These are phyloP conservation scores for Magallana nippona DNA, from an alignment of 2,888 invertebrate species.

Conservation along the genomic window DNA sequence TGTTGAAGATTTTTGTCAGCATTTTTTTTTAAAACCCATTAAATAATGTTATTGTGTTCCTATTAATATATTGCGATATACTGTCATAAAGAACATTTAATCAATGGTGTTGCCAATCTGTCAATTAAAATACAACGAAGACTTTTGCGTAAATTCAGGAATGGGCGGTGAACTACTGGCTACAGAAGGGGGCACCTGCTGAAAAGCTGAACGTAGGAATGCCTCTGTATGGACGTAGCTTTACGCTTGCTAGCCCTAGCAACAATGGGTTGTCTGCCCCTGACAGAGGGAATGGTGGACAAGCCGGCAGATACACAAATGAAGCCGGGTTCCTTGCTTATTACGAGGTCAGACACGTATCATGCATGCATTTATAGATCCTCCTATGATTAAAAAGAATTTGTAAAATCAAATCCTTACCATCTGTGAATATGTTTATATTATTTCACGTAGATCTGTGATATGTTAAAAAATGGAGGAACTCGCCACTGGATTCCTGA, in stretches of 20 bases:
- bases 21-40: too few species aligned
- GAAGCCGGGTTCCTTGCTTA: constrained; percentile 73
- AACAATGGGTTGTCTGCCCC: constrained; percentile 66
- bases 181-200: constrained; percentile 90
- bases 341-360: constrained; percentile 68
- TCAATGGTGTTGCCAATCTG: too few species aligned
- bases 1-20: too few species aligned
- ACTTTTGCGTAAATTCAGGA: constrained; percentile 59
- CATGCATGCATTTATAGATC: too few species aligned
- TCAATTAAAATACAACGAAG: too few species aligned
- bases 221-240: constrained; percentile 93
- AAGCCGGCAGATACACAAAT: constrained; percentile 67
- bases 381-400: too few species aligned
- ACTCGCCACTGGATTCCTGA: constrained; percentile 34
- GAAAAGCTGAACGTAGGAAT: constrained; percentile 96
- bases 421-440: not conserved
- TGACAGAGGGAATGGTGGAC: constrained; percentile 62
- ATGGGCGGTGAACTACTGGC: constrained; percentile 72
- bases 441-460: constrained; percentile 34
- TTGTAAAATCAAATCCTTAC: too few species aligned
- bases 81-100: too few species aligned
- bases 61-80: too few species aligned
- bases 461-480: constrained; percentile 40
- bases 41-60: too few species aligned
- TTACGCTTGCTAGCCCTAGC: constrained; percentile 86